phyloP scores from a whole-genome alignment of 2,888 invertebrate species.

The Taenaris catops region DNA sequence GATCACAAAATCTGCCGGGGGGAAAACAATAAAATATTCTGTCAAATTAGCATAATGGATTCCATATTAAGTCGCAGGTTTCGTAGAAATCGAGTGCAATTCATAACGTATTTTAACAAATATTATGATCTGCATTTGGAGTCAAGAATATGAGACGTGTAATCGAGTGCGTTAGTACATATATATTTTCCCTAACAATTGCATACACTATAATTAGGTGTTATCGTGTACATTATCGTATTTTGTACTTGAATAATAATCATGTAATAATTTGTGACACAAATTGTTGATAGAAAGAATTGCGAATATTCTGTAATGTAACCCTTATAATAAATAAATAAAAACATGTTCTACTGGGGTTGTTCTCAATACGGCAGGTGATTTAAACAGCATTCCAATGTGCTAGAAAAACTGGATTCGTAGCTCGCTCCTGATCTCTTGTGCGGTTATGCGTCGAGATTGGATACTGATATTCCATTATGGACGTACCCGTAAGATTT shows the following conservation, averaged over 20 bases:
- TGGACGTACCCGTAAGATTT: too few species aligned
- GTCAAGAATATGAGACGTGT: too few species aligned
- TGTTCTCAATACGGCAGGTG: conserved; percentile 47
- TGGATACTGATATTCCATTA: conserved; percentile 43
- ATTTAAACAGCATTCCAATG: conserved; percentile 64
- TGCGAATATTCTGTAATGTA: too few species aligned
- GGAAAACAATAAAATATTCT: conserved; percentile 22
- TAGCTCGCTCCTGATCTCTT: conserved; percentile 38
- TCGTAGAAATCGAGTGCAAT: conserved; percentile 7
- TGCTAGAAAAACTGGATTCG: conserved; percentile 70
- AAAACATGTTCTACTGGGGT: conserved; percentile 11
- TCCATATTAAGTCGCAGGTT: conserved; percentile 13
- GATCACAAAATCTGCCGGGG: conserved; percentile 17
- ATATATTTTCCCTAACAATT: too few species aligned
- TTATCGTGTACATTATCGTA: too few species aligned
- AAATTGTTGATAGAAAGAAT: too few species aligned
- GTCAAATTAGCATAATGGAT: conserved; percentile 15
- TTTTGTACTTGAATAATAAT: too few species aligned
- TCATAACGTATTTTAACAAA: conserved; percentile 3
- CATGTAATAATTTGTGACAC: too few species aligned
- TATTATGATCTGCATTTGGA: conserved; percentile 7
- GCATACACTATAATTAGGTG: too few species aligned
- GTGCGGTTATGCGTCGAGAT: conserved; percentile 41
- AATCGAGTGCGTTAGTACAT: too few species aligned
- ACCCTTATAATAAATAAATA: too few species aligned